Percentiles rank a stretch among this genome's conserved stretches.
These are phyloP conservation scores for Sinonovacula constricta DNA, from an alignment of 1,140 invertebrate species.

Conservation along the genomic window DNA sequence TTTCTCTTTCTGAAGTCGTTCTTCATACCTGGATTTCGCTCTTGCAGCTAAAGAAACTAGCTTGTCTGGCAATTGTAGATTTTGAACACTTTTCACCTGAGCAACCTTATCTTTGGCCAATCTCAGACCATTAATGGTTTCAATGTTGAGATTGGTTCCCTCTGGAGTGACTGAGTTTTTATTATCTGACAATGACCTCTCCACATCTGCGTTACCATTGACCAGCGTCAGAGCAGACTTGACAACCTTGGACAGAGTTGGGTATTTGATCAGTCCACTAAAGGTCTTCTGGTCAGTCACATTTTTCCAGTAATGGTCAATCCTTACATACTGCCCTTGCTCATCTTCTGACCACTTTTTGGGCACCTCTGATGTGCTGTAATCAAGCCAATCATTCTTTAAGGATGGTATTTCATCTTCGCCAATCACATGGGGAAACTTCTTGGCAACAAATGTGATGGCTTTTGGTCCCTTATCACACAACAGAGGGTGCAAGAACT, in stretches of 20 bases:
- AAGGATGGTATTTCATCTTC: conserved; percentile 20
- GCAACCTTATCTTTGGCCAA: conserved; percentile 28
- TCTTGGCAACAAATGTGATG: conserved; percentile 15
- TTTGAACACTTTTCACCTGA: conserved; percentile 20
- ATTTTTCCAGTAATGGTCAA: conserved; percentile 40
- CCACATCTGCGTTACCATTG: no score
- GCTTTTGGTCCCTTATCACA: conserved; percentile 7
- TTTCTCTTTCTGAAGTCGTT: no score
- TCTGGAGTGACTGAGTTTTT: conserved; percentile 28
- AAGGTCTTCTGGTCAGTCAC: no score
- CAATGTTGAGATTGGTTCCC: conserved; percentile 13
- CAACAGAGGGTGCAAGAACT: conserved; percentile 22
- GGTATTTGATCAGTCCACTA: no score
- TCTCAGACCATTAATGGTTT: conserved; percentile 20
- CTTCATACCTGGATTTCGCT: conserved; percentile 29
- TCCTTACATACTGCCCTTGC: conserved; percentile 11
- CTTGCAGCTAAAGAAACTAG: conserved; percentile 8
- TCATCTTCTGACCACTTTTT: conserved; percentile 39
- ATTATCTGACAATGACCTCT: no score
- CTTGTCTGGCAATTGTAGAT: conserved; percentile 22
- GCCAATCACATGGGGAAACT: conserved; percentile 3
- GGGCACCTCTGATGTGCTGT: conserved; percentile 26
- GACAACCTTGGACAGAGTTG: conserved; percentile 12
- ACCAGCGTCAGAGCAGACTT: conserved; percentile 25
- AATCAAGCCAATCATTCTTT: conserved; percentile 26